Conservation (phyloP, 2,888 invertebrate species). For the Agriopis marginaria region DNA sequence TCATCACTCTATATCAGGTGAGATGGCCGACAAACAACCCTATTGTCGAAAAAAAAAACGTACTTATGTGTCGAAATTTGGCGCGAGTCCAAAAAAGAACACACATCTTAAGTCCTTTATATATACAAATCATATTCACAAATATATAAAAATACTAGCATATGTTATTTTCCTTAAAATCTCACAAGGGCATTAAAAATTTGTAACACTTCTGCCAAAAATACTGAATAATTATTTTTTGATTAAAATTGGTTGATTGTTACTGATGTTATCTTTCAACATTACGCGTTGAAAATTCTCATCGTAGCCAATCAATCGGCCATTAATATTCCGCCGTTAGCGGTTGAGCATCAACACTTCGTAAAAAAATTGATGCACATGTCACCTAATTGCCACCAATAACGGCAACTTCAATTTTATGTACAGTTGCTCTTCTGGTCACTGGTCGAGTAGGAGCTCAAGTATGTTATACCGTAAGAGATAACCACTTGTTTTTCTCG, state of each 20-base stretch:
- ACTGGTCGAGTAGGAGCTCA: slow-evolving; percentile 29
- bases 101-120: background rate
- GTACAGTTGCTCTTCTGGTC: slow-evolving; percentile 33
- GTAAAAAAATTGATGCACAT: slow-evolving; percentile 31
- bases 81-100: background rate
- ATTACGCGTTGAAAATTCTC: background rate
- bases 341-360: slow-evolving; percentile 15
- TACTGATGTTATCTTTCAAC: background rate
- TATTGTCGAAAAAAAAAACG: too few relatives aligned
- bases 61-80: background rate
- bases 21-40: too few relatives aligned
- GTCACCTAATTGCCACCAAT: slow-evolving; percentile 32
- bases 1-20: too few relatives aligned
- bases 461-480: slow-evolving; percentile 39
- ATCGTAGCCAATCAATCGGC: background rate
- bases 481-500: slow-evolving; percentile 43
- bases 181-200: background rate
- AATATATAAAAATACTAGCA: background rate
- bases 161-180: background rate
- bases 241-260: background rate
- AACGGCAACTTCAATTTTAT: slow-evolving; percentile 38
- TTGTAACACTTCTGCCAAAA: background rate
- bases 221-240: background rate
- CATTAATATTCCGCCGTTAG: background rate
- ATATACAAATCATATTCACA: background rate